Conservation (phyloP, 2,113 vertebrate species). For the Colinus virginianus region DNA sequence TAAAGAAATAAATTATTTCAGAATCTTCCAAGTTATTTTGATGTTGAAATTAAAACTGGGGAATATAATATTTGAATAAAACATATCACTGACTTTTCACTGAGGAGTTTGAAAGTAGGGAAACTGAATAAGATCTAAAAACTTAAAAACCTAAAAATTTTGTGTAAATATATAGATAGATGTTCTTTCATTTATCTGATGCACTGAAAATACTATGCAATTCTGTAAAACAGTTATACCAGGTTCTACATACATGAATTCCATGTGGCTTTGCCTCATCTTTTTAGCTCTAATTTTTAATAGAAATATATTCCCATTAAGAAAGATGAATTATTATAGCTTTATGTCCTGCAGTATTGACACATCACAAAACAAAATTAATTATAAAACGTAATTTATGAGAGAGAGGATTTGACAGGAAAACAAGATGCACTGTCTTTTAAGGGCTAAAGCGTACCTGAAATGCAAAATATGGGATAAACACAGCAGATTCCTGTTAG, state of each 20-base stretch:
- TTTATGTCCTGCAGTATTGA: not conserved
- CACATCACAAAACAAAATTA: not conserved
- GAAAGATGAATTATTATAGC: not conserved
- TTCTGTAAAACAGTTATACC: not conserved
- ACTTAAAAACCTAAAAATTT: not conserved
- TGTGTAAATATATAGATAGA: not conserved
- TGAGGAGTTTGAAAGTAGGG: not conserved
- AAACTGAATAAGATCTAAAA: not conserved
- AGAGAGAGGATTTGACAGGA: not conserved
- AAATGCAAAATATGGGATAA: not conserved
- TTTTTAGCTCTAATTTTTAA: not conserved
- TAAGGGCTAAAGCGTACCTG: not conserved
- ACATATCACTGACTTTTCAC: not conserved
- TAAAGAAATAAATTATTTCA: slow-evolving; percentile 38
- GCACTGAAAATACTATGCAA: not conserved
- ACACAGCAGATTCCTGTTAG: not conserved
- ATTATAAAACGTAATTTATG: not conserved
- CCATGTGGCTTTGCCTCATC: not conserved
- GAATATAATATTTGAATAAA: slow-evolving; percentile 22
- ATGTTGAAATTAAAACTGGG: slow-evolving; percentile 11
- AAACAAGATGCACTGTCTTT: not conserved
- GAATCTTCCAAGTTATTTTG: slow-evolving; percentile 25
- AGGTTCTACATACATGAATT: not conserved
- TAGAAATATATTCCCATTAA: not conserved
- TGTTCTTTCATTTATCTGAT: not conserved